These are phyloP conservation scores for Serranus cabrilla DNA, from an alignment of 2,797 vertebrate species.

Conservation along the genomic window DNA sequence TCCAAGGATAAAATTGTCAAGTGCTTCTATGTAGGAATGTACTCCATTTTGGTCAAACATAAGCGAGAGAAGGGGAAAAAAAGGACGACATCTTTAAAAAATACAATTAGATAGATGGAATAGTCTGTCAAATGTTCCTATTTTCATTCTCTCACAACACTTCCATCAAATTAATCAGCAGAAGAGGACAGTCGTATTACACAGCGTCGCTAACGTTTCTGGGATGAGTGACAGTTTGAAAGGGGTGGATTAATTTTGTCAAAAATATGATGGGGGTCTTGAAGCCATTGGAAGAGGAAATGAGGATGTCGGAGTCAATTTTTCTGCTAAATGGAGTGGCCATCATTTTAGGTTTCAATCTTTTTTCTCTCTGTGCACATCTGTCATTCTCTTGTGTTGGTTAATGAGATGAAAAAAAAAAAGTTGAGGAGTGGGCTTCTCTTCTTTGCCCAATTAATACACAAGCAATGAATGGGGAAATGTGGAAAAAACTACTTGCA, in stretches of 20 bases:
- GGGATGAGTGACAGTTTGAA: constrained; percentile 79
- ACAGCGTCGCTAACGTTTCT: constrained; percentile 66
- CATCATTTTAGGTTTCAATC: constrained; percentile 76
- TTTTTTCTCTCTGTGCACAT: constrained; percentile 60
- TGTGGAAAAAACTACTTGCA: constrained; percentile 24
- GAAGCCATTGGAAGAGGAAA: constrained; percentile 82
- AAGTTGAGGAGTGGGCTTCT: constrained; percentile 24
- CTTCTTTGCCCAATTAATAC: constrained; percentile 36
- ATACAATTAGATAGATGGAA: constrained; percentile 64
- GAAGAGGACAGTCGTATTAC: constrained; percentile 62
- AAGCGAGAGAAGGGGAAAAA: constrained; percentile 6
- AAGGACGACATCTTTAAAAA: constrained; percentile 51
- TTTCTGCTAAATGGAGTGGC: constrained; percentile 74
- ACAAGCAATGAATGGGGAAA: constrained; percentile 34
- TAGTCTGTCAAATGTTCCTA: constrained; percentile 61
- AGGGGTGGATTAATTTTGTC: constrained; percentile 84
- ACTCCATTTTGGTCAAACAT: constrained; percentile 56
- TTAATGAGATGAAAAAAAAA: constrained; percentile 38
- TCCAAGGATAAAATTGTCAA: constrained; percentile 68
- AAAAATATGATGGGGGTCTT: constrained; percentile 85
- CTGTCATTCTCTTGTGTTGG: constrained; percentile 61
- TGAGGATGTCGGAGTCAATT: constrained; percentile 82
- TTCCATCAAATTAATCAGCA: constrained; percentile 74
- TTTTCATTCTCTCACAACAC: constrained; percentile 63
- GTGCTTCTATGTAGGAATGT: constrained; percentile 48